Evolutionary conservation across 2,888 invertebrate species (phyloP), one percentile per base, ranked within the genome.

Genomic region (Macaria notata): DNA sequence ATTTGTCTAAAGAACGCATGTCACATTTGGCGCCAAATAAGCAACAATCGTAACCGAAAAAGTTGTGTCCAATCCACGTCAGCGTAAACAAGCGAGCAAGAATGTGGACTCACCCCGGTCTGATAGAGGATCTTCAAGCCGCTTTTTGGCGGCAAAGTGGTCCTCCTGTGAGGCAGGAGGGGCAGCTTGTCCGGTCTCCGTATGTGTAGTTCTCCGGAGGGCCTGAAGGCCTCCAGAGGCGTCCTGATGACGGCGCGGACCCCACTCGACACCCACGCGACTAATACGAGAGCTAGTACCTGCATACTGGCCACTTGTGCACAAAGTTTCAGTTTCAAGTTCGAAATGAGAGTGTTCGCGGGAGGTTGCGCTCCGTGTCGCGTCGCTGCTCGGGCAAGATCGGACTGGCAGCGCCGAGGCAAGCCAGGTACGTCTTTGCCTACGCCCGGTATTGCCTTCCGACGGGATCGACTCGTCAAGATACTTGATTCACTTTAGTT

Each of bases 111-210:
- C 84, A 95, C 95, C 93, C 95, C 95, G 60, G 93, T 93, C 86
- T 95, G 96, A 81, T 95, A 96, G 61, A 96, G 91, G 68, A 96
- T 93, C 81, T 94, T 93, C 56, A 94, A 90, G 61, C 92, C 86
- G 66, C 84, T 86, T 72, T 88, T 91, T 66, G 91, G 87, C 68
- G 90, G 86, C 69, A 84, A 67, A 75, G 85, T 83, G 74, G 92
- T 87, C 78, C 89, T 92, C 80, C 92, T 92, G 76, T 92, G 88
- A 54, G 86, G 88, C 63, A 85, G 68, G 46, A 86, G 71, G 30
- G 86, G 87, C 63, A 91, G 76, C 65, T 84, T 88, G 70, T 92
- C 92, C 61, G 89, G 88, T 72, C 92, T 82, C 73, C 91, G 83
- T 61, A 92, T 78, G 69, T 92, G 87, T 53, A 88, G 79, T 66